phyloP scores from a whole-genome alignment of 1,140 invertebrate species.

The Drosophila neocordata region DNA sequence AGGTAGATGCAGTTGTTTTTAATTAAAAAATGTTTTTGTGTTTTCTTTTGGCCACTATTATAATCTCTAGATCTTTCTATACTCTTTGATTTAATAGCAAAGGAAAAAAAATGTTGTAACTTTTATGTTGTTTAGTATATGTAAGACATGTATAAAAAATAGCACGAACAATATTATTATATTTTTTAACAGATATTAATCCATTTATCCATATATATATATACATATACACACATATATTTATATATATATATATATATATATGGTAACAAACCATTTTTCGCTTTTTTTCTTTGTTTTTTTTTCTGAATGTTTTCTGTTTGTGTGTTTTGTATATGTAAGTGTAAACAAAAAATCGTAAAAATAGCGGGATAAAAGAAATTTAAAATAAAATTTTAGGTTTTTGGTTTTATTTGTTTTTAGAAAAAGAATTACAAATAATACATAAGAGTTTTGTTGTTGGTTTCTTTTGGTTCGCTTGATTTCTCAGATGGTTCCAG shows the following conservation, averaged over 20 bases:
- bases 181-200: slow-evolving; percentile 48
- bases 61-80: slow-evolving; percentile 2
- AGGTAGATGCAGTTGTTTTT: slow-evolving; percentile 35
- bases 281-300: slow-evolving; percentile 23
- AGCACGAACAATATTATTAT: slow-evolving; percentile 53
- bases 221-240: not conserved
- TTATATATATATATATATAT: not conserved
- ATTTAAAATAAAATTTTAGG: slow-evolving; percentile 34
- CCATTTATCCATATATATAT: not conserved
- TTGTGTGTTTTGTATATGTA: slow-evolving; percentile 7
- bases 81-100: slow-evolving; percentile 43
- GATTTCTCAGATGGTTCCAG: slow-evolving; percentile 37
- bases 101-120: slow-evolving; percentile 53
- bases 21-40: slow-evolving; percentile 1
- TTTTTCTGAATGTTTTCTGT: slow-evolving; percentile 17
- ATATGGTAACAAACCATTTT: slow-evolving; percentile 28
- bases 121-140: slow-evolving; percentile 54
- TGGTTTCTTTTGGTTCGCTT: slow-evolving; percentile 78
- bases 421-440: slow-evolving; percentile 81
- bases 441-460: slow-evolving; percentile 70
- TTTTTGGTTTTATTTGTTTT: slow-evolving; percentile 78
- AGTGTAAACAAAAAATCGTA: not conserved
- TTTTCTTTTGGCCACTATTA: not conserved
- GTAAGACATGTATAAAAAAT: slow-evolving; percentile 65
- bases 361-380: slow-evolving; percentile 17